Conservation (phyloP, 2,888 invertebrate species). For the Aethes cnicana region DNA sequence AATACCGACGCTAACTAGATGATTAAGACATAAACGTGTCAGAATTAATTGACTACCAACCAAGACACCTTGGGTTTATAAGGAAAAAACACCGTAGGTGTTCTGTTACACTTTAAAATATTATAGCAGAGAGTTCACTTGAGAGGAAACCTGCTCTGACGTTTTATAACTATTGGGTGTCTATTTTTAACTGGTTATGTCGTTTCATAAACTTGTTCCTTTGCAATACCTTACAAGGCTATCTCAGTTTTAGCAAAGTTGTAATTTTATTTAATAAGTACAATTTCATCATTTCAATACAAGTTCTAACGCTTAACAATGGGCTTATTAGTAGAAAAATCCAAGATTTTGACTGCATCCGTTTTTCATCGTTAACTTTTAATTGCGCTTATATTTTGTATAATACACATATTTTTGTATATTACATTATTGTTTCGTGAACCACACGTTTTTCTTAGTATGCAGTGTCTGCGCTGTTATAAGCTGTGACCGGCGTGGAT, state of each 20-base stretch:
- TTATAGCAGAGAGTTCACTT: slow-evolving; percentile 1
- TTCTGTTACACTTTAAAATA: slow-evolving; percentile 14
- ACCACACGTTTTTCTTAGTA: not conserved
- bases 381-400: no score
- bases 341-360: no score
- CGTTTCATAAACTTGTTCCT: no score
- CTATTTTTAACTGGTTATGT: no score
- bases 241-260: no score
- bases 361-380: no score
- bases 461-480: slow-evolving; percentile 1
- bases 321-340: no score
- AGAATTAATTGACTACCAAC: slow-evolving; percentile 22
- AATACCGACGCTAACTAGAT: slow-evolving; percentile 15
- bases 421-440: not conserved
- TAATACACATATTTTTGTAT: not conserved
- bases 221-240: no score
- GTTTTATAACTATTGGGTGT: no score
- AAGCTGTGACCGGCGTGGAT: slow-evolving; percentile 9
- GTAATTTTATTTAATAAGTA: no score
- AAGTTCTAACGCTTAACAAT: no score
- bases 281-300: no score
- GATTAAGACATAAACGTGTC: slow-evolving; percentile 29
- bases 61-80: slow-evolving; percentile 23
- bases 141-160: not conserved
- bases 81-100: slow-evolving; percentile 29